A percentile compares a stretch with the other conserved stretches of the same genome.
Conservation (phyloP, 2,888 invertebrate species). For the Tetragnatha montana region DNA sequence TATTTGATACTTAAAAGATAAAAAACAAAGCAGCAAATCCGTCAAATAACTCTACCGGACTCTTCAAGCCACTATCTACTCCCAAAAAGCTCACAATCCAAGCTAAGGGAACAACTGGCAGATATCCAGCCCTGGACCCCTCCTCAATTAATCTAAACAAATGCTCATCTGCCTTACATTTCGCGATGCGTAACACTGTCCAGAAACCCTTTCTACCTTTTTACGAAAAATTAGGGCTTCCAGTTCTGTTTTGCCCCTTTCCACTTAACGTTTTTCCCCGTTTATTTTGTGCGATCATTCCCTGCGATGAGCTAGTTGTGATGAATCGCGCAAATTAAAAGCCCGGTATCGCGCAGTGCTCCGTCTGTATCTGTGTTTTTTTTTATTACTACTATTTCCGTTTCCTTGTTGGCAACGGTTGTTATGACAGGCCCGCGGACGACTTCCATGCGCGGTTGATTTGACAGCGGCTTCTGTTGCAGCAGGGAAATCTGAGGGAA, state of each 20-base stretch:
- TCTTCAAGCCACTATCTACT: not conserved
- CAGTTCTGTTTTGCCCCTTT: not conserved
- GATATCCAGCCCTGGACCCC: constrained; percentile 47
- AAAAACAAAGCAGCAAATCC: no score
- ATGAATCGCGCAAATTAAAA: not conserved
- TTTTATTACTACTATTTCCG: not conserved
- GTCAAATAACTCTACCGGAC: no score
- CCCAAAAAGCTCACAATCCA: not conserved
- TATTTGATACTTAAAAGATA: no score
- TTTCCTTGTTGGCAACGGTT: not conserved
- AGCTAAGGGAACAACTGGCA: constrained; percentile 34
- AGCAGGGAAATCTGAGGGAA: not conserved
- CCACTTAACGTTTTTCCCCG: not conserved
- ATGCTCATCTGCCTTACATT: constrained; percentile 40
- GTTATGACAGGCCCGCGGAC: not conserved
- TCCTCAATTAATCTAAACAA: constrained; percentile 55
- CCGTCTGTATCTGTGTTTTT: not conserved
- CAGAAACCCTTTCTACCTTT: constrained; percentile 29
- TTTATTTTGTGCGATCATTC: not conserved
- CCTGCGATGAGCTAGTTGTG: not conserved
- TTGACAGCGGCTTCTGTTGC: not conserved
- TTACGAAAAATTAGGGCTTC: constrained; percentile 41
- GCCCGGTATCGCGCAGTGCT: not conserved
- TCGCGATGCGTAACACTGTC: constrained; percentile 17
- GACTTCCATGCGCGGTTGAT: not conserved